Evolutionary conservation across 2,113 vertebrate genomes (phyloP).

Genomic region (Etheostoma spectabile): DNA sequence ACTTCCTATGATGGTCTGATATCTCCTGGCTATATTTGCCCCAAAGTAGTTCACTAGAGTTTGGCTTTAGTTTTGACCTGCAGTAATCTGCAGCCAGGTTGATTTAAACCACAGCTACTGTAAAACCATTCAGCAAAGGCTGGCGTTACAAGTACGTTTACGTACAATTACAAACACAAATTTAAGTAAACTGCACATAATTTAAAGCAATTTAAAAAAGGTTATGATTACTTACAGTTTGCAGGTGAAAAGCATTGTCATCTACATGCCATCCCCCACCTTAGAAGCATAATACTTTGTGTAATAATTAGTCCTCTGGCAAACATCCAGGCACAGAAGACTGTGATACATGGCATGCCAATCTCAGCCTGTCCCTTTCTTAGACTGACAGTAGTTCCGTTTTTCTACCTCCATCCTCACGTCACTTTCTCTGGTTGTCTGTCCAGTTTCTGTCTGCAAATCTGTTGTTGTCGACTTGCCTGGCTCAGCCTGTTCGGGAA

Average conservation of each 20-base stretch:
- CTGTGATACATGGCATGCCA: background rate
- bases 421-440: background rate
- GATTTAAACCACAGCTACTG: background rate
- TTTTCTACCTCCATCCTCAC: background rate
- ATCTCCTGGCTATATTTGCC: background rate
- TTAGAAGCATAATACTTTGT: background rate
- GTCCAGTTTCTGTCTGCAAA: background rate
- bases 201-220: background rate
- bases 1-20: background rate
- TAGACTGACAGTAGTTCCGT: background rate
- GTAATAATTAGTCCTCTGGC: background rate
- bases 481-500: background rate
- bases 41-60: background rate
- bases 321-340: constrained; percentile 1
- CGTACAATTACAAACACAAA: background rate
- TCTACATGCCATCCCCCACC: background rate
- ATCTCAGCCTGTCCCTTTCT: background rate
- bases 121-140: background rate
- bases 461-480: constrained; percentile 3
- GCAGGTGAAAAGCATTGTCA: background rate
- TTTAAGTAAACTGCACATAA: background rate
- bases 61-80: background rate
- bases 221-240: background rate
- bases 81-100: background rate
- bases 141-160: too few relatives aligned